Base-by-base conservation (phyloP, 2,888 invertebrate genomes). In the Celastrina argiolus region DNA sequence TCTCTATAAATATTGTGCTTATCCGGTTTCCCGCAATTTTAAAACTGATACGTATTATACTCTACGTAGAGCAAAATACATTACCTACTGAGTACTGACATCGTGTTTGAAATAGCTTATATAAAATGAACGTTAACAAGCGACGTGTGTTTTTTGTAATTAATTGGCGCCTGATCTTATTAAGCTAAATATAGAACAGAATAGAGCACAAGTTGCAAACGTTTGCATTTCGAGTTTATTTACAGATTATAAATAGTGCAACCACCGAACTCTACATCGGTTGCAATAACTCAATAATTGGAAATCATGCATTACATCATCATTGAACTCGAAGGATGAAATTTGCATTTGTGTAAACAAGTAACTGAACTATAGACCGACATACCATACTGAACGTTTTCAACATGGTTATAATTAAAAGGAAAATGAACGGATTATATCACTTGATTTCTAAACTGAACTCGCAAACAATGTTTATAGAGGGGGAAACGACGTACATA, bases 301-400 rank as follows among this genome's bases (percentile, higher is more conserved):
- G 51, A 51, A 65, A 41, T 26, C 31, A 58, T 14, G 12, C 26
- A 56, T 56, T 39, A 41, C 28, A 65, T 36, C 41, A 41, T 28
- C 22, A 39, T 59, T 28, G 28, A 41, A 18, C n/a, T 41, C 28
- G 41, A 65, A 65, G 68, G 67, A 64, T 70, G 68, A 56, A 66
- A 68, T 69, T 68, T 69, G 64, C 56, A 42, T 68, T 66, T 61
- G 68, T 66, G 68, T 39, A 66, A 69, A 70, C 64, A 70, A 56
- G 64, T 22, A 36, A 36, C 63, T 67, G 69, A 66, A 56, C 67
- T 58, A 67, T 64, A 68, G 67, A 66, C 65, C 67, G 69, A 72
- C 72, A 74, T 59, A 36, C 18, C 36, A 61, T 39, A 22, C 36
- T n/a, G 14, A 34, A 59, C 59, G 31, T 51, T 12, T 10, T 51